Conservation (phyloP, 2,113 vertebrate genomes). For the Antigone vipio region DNA sequence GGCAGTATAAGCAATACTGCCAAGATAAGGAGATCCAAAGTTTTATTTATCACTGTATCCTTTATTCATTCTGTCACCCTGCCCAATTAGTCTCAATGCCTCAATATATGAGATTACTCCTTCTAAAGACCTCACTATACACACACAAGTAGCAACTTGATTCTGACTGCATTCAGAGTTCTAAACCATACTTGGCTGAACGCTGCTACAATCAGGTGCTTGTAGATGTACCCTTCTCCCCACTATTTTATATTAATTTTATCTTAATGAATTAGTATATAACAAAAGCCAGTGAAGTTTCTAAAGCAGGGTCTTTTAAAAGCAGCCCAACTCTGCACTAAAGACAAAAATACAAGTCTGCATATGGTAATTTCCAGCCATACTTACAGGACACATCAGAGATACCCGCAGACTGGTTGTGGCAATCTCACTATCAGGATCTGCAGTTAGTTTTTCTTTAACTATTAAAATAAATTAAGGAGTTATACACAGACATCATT, state of each 20-base stretch:
- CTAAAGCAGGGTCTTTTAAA: background rate
- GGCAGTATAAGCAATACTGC: background rate
- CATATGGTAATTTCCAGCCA: background rate
- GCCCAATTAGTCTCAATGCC: background rate
- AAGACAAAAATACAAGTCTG: background rate
- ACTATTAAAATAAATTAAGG: constrained; percentile 75
- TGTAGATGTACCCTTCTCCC: background rate
- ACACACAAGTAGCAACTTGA: background rate
- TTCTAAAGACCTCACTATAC: background rate
- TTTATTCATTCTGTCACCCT: background rate
- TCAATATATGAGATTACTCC: background rate
- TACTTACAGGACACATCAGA: constrained; percentile 96
- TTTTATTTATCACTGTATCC: background rate
- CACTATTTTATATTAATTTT: background rate
- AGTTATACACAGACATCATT: background rate
- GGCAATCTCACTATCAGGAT: constrained; percentile 97
- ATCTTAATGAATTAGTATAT: background rate
- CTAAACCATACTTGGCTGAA: background rate
- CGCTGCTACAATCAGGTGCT: background rate
- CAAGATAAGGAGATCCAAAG: background rate
- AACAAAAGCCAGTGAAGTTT: background rate
- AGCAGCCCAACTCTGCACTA: background rate
- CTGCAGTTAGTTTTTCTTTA: constrained; percentile 97
- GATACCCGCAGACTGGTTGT: constrained; percentile 97
- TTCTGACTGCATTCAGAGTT: background rate